Base-by-base conservation (phyloP, 1,140 invertebrate species). In the Intoshia linei region DNA sequence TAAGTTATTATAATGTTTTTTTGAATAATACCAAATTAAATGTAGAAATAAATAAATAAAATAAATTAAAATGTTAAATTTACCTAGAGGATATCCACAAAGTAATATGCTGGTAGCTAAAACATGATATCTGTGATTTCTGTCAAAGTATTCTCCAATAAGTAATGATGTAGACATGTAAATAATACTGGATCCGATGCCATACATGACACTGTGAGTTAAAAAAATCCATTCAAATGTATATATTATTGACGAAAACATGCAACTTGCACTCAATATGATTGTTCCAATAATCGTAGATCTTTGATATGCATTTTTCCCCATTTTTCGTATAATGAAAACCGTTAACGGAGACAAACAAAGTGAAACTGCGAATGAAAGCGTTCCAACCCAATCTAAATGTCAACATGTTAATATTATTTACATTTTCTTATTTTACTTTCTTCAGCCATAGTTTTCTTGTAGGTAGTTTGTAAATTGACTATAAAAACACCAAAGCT, bases 101-200 rank as follows among this genome's bases (percentile, higher is more conserved):
- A 44, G 35, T 15, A 44, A 25, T 14, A 44, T 34, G 37, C 40
- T 42, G 14, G 44, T 46, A n/a, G 44, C 43, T 17, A 46, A 35
- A 4, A 46, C 44, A 34, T 46, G 44, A 30, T 41, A 43, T 32
- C 40, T 36, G 37, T 46, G 44, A 13, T 44, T 32, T 30, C 41
- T 44, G 42, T 44, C 41, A 29, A 45, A 46, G 30, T 46, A 44
- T 24, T 46, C 44, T 3, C 44, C 44, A 31, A 44, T 45, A 30
- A 46, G 32, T 3, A 46, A 38, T 3, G 44, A 45, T 13, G 41
- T 36, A 5, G 43, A 36, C 37, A 42, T 43, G 31, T 42, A 41
- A 31, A 41, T 39, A 23, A 46, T 32, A 20, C 44, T 41, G 2
- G 44, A 44, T 22, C 44, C 44, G 11, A 46, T 20, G 22, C 44